Base-by-base conservation (phyloP, 2,113 vertebrate species). In the Microtus ochrogaster region DNA sequence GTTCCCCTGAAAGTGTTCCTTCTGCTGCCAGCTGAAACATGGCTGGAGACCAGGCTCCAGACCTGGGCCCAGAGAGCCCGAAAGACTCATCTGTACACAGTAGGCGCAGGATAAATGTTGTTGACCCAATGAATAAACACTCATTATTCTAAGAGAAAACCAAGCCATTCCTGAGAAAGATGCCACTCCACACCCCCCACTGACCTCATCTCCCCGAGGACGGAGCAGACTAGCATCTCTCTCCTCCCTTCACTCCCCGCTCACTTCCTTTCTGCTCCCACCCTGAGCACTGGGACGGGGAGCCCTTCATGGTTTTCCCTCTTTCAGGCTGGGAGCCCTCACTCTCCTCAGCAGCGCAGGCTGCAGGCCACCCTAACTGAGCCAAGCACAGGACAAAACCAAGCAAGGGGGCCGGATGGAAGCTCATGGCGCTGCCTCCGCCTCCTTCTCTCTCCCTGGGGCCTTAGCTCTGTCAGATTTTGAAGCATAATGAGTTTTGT, bases 401-500 rank as follows among this genome's bases (percentile, higher is more conserved):
- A 77, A 66, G 58, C 55, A 61, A 7, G 36, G 24, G 65, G 13
- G 39, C 7, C 17, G 41, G 55, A 4, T 28, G 61, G 74, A 26
- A 17, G 74, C 74, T 74, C 68, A 2, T 7, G 84, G 3, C 2
- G 2, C 55, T 5, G 28, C 73, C 70, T 19, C 72, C 55, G 44
- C 70, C 68, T 33, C 13, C 77, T 44, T 65, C 77, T 66, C 94
- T 89, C 73, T 96, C 96, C 93, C 96, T 11, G 2, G 96, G 97
- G 96, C 96, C 97, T 96, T 17, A 39, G 84, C 92, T 92, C 96
- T 89, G 85, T 97, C 97, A 97, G 95, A 93, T 92, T 95, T 26
- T 74, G 81, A 96, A 94, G 95, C 94, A 97, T 97, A 98, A 97
- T 97, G 97, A 98, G 96, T 97, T 97, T 97, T 97, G 94, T 97